These are phyloP conservation scores for Leucopternis melanops DNA, from an alignment of 2,113 vertebrate species.

Conservation along the genomic window DNA sequence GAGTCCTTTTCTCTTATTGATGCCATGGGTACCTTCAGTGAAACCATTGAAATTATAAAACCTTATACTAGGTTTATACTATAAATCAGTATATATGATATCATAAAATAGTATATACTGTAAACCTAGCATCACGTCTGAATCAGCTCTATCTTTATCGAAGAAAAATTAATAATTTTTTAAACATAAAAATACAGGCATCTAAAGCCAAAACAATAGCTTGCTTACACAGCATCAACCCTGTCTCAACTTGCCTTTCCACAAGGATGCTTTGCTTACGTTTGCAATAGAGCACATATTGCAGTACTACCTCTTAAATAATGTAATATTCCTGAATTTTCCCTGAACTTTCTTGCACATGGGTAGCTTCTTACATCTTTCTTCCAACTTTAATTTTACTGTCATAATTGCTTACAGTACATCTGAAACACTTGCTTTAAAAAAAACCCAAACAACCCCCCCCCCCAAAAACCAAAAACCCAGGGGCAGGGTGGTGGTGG, in stretches of 20 bases:
- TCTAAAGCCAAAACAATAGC: neutral
- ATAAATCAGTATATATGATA: neutral
- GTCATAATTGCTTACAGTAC: neutral
- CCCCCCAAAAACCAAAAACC: too few relatives aligned
- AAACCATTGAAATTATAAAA: neutral
- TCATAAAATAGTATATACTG: neutral
- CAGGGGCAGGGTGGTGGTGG: constrained; percentile 31
- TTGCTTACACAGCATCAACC: neutral
- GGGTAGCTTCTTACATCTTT: neutral
- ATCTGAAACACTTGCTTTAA: neutral
- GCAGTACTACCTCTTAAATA: neutral
- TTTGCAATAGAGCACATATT: neutral
- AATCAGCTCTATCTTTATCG: neutral
- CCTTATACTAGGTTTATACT: neutral
- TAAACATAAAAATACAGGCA: neutral
- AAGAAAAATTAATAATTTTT: neutral
- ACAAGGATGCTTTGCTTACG: neutral
- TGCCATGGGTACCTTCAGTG: neutral
- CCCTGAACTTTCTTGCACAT: neutral
- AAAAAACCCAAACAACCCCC: neutral
- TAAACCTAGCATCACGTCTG: neutral
- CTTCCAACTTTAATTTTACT: neutral
- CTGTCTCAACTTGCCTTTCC: neutral
- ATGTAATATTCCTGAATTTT: neutral
- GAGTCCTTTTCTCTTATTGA: neutral